phyloP scores from a whole-genome alignment of 2,888 invertebrate species.

The Drosophila quinaria region DNA sequence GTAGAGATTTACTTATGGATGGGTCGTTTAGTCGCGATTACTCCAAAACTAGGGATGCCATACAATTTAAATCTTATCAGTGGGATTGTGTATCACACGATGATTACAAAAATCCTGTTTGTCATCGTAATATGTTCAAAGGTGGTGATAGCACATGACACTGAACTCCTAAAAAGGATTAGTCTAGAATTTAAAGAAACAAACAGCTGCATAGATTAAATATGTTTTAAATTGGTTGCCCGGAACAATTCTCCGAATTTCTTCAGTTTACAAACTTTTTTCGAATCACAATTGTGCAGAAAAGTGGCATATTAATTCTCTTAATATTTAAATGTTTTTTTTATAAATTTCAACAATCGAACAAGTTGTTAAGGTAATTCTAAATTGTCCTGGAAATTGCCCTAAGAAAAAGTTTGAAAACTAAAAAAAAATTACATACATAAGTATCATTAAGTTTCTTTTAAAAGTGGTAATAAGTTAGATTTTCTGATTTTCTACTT shows the following conservation, averaged over 20 bases:
- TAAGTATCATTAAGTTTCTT: no score
- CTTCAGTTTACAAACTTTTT: neutral
- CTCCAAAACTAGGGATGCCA: slow-evolving; percentile 14
- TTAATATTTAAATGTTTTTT: no score
- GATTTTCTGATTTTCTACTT: no score
- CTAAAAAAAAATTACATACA: no score
- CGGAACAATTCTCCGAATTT: neutral
- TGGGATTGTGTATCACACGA: slow-evolving; percentile 46
- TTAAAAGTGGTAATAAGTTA: no score
- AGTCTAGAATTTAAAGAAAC: neutral
- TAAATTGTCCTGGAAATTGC: no score
- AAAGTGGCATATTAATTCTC: no score
- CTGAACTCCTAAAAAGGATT: neutral
- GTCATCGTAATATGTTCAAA: slow-evolving; percentile 16
- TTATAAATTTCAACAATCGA: no score
- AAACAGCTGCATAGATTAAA: neutral
- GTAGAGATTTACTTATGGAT: slow-evolving; percentile 22
- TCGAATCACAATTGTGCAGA: no score
- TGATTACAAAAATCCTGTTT: slow-evolving; percentile 29
- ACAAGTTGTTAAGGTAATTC: no score
- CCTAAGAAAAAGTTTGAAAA: no score
- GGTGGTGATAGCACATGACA: slow-evolving; percentile 22
- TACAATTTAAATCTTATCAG: slow-evolving; percentile 42
- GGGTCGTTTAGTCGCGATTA: slow-evolving; percentile 56
- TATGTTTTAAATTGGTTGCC: neutral